A percentile compares a stretch with the other conserved stretches of the same genome.
Conservation (phyloP, 1,140 invertebrate species). For the Drosophila gunungcola region DNA sequence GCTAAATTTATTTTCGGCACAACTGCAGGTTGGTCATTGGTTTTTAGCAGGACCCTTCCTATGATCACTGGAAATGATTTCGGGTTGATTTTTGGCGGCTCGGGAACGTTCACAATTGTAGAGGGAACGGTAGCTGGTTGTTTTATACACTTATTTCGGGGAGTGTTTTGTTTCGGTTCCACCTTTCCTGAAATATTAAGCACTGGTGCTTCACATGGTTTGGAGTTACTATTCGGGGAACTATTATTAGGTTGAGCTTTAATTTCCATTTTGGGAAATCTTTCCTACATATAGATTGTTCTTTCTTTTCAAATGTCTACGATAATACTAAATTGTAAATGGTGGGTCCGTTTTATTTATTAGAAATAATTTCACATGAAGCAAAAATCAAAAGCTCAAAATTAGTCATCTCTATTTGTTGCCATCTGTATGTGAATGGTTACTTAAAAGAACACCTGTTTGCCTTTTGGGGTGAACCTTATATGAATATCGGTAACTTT, state of each 20-base stretch:
- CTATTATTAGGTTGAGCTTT: not conserved
- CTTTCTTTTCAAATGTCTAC: not conserved
- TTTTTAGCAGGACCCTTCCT: conserved; percentile 32
- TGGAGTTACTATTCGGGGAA: not conserved
- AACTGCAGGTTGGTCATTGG: conserved; percentile 2
- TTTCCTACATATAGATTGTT: not conserved
- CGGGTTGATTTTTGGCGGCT: not conserved
- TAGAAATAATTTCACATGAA: conserved; percentile 6
- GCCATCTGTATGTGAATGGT: conserved; percentile 3
- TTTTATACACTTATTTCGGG: not conserved
- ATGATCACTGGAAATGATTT: conserved; percentile 24
- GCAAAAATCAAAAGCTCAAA: conserved; percentile 8
- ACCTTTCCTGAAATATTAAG: conserved; percentile 33
- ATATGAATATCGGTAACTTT: too few species aligned
- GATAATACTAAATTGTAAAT: conserved; percentile 1
- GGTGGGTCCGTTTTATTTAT: not conserved
- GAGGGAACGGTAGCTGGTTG: not conserved
- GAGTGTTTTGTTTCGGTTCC: not conserved
- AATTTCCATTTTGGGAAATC: not conserved
- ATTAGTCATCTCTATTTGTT: conserved; percentile 7
- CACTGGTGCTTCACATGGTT: not conserved
- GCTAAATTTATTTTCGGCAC: not conserved
- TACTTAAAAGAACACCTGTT: not conserved
- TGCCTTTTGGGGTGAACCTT: not conserved
- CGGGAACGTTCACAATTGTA: not conserved